Conservation (phyloP, 2,797 vertebrate species). For the Vultur gryphus region DNA sequence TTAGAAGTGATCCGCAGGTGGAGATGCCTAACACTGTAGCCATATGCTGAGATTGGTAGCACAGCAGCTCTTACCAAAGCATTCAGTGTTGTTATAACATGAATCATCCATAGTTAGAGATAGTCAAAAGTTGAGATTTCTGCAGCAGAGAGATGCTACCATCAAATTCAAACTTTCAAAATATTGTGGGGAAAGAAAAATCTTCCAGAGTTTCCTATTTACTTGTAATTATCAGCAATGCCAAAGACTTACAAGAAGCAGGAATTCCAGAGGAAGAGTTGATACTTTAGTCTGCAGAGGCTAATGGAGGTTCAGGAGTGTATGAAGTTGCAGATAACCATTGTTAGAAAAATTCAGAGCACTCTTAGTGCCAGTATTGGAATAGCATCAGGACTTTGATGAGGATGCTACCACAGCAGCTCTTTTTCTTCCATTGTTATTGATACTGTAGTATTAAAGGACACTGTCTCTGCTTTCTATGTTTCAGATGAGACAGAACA, state of each 20-base stretch:
- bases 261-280: neutral
- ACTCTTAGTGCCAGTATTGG: neutral
- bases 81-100: neutral
- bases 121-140: neutral
- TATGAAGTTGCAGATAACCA: rapidly evolving
- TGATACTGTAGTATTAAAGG: neutral
- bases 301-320: neutral
- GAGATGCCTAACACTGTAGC: neutral
- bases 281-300: neutral
- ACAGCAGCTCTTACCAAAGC: neutral
- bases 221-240: neutral
- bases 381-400: neutral
- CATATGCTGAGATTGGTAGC: neutral
- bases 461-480: neutral
- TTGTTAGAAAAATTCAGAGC: neutral
- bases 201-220: neutral
- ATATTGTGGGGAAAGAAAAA: neutral
- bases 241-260: neutral
- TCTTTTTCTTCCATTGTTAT: neutral
- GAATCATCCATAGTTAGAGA: neutral
- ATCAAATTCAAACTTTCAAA: neutral
- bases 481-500: neutral
- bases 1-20: neutral
- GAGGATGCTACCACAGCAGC: neutral
- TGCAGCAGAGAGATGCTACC: neutral